A percentile compares a stretch with the other conserved stretches of the same genome.
These are phyloP conservation scores for Caenorhabditis sp. DNA, from an alignment of 2,888 invertebrate genomes.

Conservation along the genomic window DNA sequence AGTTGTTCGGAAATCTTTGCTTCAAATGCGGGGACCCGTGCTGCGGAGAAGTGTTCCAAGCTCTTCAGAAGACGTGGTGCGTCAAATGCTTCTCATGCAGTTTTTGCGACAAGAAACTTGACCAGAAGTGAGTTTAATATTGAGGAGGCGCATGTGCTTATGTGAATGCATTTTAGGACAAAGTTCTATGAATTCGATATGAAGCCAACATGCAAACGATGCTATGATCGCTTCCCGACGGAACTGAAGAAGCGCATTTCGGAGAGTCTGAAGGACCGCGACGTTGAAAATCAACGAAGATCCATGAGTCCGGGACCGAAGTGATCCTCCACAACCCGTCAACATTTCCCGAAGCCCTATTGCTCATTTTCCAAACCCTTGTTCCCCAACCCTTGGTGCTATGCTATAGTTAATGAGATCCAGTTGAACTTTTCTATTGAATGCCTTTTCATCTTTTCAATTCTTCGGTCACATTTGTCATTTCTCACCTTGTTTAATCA, in stretches of 20 bases:
- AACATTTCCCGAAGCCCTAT: conserved; percentile 10
- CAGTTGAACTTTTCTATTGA: conserved; percentile 1
- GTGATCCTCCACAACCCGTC: conserved; percentile 4
- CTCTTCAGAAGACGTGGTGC: conserved; percentile 99
- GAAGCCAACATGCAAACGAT: conserved; percentile 97
- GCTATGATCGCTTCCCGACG: conserved; percentile 95
- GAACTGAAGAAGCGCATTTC: conserved; percentile 91
- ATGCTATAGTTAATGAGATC: background rate
- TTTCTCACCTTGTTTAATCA: background rate
- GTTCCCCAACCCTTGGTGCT: conserved; percentile 46
- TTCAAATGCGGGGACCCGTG: conserved; percentile 99
- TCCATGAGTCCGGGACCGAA: conserved; percentile 60
- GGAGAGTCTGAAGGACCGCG: conserved; percentile 75
- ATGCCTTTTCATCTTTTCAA: conserved; percentile 16
- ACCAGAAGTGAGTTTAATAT: conserved; percentile 80
- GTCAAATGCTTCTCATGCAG: conserved; percentile 98
- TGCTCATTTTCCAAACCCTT: conserved; percentile 48
- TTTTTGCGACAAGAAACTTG: conserved; percentile 91
- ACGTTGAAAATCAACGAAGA: conserved; percentile 58
- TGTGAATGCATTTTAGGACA: conserved; percentile 80
- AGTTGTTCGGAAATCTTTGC: conserved; percentile 97
- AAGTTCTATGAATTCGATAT: conserved; percentile 99
- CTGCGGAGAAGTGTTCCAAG: conserved; percentile 92
- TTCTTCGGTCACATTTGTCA: conserved; percentile 34
- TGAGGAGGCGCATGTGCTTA: background rate